Percentiles rank a stretch among this genome's conserved stretches.
Conservation (phyloP, 2,113 vertebrate genomes). For the Hiodon alosoides region DNA sequence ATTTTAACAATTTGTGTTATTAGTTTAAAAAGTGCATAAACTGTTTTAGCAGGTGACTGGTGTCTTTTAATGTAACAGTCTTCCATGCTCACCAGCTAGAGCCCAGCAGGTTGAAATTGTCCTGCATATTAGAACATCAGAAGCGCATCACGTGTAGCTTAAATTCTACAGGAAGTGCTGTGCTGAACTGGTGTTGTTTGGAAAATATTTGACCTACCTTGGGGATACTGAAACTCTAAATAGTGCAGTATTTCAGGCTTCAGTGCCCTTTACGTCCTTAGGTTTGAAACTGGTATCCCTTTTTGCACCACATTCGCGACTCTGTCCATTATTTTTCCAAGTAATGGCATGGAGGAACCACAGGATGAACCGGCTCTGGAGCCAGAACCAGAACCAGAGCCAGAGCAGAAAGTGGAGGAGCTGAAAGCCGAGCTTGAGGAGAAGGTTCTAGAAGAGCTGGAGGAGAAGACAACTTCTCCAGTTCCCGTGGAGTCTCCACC, state of each 20-base stretch:
- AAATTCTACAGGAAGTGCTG: too few species aligned
- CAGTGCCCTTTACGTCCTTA: too few species aligned
- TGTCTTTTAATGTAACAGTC: not conserved
- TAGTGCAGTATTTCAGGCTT: too few species aligned
- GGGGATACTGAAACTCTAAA: too few species aligned
- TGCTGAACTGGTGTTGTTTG: too few species aligned
- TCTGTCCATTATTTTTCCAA: too few species aligned
- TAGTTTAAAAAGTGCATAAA: too few species aligned
- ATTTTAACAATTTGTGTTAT: too few species aligned
- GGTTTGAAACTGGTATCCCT: not conserved
- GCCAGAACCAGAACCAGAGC: slow-evolving; percentile 31
- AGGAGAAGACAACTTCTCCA: slow-evolving; percentile 83
- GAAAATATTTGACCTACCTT: too few species aligned
- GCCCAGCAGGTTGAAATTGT: not conserved
- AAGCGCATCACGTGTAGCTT: too few species aligned
- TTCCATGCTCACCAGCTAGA: not conserved
- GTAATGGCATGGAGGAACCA: slow-evolving; percentile 43
- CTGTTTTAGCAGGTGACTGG: too few species aligned
- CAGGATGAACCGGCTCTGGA: slow-evolving; percentile 36
- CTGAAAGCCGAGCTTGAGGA: slow-evolving; percentile 76
- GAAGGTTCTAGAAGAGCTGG: slow-evolving; percentile 79
- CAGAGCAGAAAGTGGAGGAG: slow-evolving; percentile 68
- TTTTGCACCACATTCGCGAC: slow-evolving; percentile 6
- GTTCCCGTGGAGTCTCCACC: slow-evolving; percentile 78
- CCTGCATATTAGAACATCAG: not conserved